Conservation (phyloP, 2,113 vertebrate genomes). For the Ranitomeya imitator region DNA sequence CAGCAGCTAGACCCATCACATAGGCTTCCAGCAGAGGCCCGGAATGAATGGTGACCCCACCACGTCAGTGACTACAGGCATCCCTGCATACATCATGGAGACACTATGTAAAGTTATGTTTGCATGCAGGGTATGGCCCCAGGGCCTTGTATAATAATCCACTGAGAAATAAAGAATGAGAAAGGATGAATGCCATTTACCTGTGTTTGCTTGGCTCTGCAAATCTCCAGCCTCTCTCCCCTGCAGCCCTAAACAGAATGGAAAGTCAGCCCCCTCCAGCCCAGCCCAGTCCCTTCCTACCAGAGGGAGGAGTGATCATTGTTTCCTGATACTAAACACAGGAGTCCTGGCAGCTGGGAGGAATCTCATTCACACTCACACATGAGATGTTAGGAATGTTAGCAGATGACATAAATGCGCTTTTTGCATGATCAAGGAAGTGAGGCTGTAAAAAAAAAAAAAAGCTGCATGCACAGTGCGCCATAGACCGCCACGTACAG, state of each 20-base stretch:
- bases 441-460: background rate
- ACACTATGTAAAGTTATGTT: background rate
- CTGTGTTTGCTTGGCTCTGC: conserved; percentile 31
- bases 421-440: background rate
- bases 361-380: conserved; percentile 48
- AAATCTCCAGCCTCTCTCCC: conserved; percentile 37
- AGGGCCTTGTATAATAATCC: background rate
- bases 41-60: background rate
- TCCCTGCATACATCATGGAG: background rate
- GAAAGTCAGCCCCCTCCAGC: conserved; percentile 36
- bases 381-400: background rate
- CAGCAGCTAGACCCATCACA: background rate
- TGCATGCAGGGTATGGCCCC: background rate
- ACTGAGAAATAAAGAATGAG: background rate
- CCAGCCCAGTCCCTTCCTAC: conserved; percentile 49
- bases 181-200: conserved; percentile 39
- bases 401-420: background rate
- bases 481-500: too few species aligned
- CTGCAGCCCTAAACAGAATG: conserved; percentile 54
- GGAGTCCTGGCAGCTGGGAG: conserved; percentile 23
- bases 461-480: too few species aligned
- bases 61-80: background rate
- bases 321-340: conserved; percentile 41
- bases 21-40: background rate
- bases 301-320: conserved; percentile 30